phyloP scores from a whole-genome alignment of 2,797 vertebrate genomes.

The Arnoldichthys spilopterus region DNA sequence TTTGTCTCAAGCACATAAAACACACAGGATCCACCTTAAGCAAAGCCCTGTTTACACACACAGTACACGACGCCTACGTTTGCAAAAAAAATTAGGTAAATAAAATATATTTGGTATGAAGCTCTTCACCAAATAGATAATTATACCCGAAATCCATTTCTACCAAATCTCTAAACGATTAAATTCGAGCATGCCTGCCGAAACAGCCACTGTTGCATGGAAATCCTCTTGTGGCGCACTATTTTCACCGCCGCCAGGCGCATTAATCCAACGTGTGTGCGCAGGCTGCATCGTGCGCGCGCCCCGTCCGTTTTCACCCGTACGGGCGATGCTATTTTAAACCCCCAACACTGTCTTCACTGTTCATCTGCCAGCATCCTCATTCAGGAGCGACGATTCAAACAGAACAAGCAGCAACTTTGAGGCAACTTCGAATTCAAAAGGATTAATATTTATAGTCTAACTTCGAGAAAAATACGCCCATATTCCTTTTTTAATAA shows the following conservation, averaged over 20 bases:
- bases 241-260: constrained; percentile 15
- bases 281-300: constrained; percentile 40
- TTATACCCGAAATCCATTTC: background rate
- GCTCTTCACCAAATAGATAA: too few relatives aligned
- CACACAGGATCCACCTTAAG: background rate
- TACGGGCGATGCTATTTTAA: constrained; percentile 37
- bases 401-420: constrained; percentile 18
- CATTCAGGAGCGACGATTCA: background rate
- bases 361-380: background rate
- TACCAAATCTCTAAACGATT: background rate
- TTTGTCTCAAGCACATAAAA: background rate
- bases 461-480: background rate
- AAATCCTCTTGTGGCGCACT: background rate
- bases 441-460: constrained; percentile 43
- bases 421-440: constrained; percentile 16
- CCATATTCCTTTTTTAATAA: background rate
- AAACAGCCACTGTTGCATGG: background rate
- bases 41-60: background rate
- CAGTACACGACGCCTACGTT: background rate
- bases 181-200: too few relatives aligned
- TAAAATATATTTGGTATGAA: background rate
- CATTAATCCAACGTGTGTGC: constrained; percentile 34
- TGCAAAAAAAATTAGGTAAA: background rate
- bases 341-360: constrained; percentile 40
- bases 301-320: constrained; percentile 35